These are phyloP conservation scores for Odontomachus brunneus DNA, from an alignment of 1,140 invertebrate species.

Conservation along the genomic window DNA sequence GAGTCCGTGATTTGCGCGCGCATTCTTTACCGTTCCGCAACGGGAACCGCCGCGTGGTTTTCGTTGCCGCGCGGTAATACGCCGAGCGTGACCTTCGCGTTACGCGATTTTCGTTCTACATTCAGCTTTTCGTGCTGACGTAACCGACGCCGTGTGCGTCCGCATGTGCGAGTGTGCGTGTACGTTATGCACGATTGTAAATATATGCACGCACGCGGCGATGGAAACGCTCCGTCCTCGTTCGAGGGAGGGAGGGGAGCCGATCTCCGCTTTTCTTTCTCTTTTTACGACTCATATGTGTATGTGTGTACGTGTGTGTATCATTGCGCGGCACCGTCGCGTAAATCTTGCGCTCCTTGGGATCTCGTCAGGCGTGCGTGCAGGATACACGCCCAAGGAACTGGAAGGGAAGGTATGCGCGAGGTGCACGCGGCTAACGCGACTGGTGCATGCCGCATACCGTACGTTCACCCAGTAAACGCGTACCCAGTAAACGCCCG, in stretches of 20 bases:
- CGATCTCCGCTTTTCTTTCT: not conserved
- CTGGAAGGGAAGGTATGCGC: slow-evolving; percentile 18
- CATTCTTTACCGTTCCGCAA: not conserved
- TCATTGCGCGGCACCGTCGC: too few species aligned
- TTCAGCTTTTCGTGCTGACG: slow-evolving; percentile 46
- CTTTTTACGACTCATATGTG: too few species aligned
- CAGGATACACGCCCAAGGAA: slow-evolving; percentile 4
- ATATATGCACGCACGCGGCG: not conserved
- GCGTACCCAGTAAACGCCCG: slow-evolving; percentile 1
- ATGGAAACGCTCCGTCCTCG: not conserved
- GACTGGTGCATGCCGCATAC: slow-evolving; percentile 33
- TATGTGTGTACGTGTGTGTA: too few species aligned
- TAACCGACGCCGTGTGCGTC: slow-evolving; percentile 3
- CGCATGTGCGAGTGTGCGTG: not conserved
- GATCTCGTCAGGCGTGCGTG: not conserved
- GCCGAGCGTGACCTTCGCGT: slow-evolving; percentile 45
- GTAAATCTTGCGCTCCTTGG: not conserved
- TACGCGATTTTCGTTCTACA: slow-evolving; percentile 46
- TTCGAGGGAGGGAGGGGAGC: not conserved
- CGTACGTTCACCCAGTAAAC: slow-evolving; percentile 51
- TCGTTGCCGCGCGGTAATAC: slow-evolving; percentile 29
- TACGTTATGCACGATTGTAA: too few species aligned
- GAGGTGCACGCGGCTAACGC: slow-evolving; percentile 40
- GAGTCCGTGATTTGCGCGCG: not conserved
- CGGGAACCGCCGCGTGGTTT: not conserved